These are phyloP conservation scores for Epistrophella euchroma DNA, from an alignment of 2,888 invertebrate genomes.

Conservation along the genomic window DNA sequence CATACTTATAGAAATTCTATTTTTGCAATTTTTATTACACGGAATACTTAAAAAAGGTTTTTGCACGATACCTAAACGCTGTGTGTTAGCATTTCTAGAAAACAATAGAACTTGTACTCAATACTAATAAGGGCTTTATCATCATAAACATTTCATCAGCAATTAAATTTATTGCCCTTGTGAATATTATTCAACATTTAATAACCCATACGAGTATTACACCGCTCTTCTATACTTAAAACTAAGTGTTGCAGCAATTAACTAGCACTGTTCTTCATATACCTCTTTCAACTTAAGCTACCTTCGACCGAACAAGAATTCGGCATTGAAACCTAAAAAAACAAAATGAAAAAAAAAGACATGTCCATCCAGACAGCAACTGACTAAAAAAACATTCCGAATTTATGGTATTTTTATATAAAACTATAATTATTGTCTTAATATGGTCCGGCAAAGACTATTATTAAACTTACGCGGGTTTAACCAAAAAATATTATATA, in stretches of 20 bases:
- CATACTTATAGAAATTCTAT: too few relatives aligned
- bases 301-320: slow-evolving; percentile 20
- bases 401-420: slow-evolving; percentile 17
- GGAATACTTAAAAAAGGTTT: too few relatives aligned
- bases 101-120: background rate
- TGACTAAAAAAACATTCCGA: background rate
- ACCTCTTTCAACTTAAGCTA: background rate
- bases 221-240: background rate
- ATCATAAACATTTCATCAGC: background rate
- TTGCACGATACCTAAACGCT: too few relatives aligned
- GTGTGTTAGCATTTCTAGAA: too few relatives aligned
- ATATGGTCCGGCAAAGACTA: slow-evolving; percentile 18
- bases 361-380: slow-evolving; percentile 33
- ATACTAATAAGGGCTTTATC: background rate
- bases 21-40: too few relatives aligned
- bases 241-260: slow-evolving; percentile 19
- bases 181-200: background rate
- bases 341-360: background rate
- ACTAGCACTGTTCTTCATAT: slow-evolving; percentile 28
- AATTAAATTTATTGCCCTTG: slow-evolving; percentile 14
- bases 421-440: slow-evolving; percentile 1
- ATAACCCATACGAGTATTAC: slow-evolving; percentile 4
- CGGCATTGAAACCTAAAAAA: slow-evolving; percentile 13
- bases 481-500: background rate
- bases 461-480: slow-evolving; percentile 6